Evolutionary conservation across 2,888 invertebrate species (phyloP).

Genomic region (Tanytarsus gracilentus): DNA sequence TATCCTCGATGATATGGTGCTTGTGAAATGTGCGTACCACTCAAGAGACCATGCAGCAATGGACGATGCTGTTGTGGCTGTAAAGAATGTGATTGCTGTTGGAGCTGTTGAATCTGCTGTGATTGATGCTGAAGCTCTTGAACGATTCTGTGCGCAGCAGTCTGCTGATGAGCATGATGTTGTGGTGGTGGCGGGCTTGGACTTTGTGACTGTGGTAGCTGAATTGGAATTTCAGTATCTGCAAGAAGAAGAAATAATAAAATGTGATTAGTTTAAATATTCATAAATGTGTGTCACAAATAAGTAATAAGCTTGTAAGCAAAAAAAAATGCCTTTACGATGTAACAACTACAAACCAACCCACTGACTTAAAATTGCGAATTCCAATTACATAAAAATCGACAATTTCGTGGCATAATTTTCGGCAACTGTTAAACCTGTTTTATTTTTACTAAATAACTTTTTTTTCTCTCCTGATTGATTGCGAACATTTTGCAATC

Average conservation of each 20-base stretch:
- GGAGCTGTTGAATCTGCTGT: slow-evolving; percentile 36
- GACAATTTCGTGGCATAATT: no score
- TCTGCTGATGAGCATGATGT: slow-evolving; percentile 35
- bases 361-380: no score
- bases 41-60: slow-evolving; percentile 42
- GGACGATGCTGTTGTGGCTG: slow-evolving; percentile 39
- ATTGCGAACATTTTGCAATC: background rate
- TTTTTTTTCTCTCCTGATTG: background rate
- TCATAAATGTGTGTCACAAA: no score
- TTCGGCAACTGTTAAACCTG: no score
- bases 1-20: slow-evolving; percentile 43
- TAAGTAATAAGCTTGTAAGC: no score
- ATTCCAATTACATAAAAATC: no score
- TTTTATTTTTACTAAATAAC: no score
- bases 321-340: no score
- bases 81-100: slow-evolving; percentile 35
- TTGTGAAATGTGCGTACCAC: slow-evolving; percentile 43
- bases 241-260: slow-evolving; percentile 32
- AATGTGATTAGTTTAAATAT: slow-evolving; percentile 1
- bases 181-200: slow-evolving; percentile 42
- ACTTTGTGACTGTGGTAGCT: slow-evolving; percentile 38
- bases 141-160: slow-evolving; percentile 35
- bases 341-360: no score
- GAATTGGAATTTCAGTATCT: slow-evolving; percentile 45
- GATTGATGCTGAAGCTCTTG: slow-evolving; percentile 37